Percentiles rank a stretch among this genome's conserved stretches.
Conservation (phyloP, 1,140 invertebrate species). For the Watersipora subatra region DNA sequence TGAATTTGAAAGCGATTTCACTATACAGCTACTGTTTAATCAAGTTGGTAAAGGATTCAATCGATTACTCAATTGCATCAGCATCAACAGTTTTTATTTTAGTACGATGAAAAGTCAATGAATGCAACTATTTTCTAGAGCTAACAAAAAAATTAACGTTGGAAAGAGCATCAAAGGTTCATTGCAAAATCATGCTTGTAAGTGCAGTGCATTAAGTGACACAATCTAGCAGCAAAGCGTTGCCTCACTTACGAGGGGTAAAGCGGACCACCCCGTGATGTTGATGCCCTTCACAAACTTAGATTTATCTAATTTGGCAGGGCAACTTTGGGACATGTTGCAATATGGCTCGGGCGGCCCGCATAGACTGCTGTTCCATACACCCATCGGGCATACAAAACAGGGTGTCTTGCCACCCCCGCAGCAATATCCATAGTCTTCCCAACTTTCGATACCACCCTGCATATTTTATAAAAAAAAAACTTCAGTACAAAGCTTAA, state of each 20-base stretch:
- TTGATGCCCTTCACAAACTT: slow-evolving; percentile 27
- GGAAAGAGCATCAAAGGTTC: too few relatives aligned
- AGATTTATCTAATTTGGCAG: slow-evolving; percentile 18
- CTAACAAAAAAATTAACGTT: too few relatives aligned
- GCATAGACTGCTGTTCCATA: slow-evolving; percentile 28
- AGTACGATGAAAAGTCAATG: too few relatives aligned
- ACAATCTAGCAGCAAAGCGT: too few relatives aligned
- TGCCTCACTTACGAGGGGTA: slow-evolving; percentile 18
- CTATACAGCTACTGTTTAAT: too few relatives aligned
- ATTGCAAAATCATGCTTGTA: too few relatives aligned
- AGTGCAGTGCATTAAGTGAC: too few relatives aligned
- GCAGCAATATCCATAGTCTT: slow-evolving; percentile 27
- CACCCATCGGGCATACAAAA: slow-evolving; percentile 21
- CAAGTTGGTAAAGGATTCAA: too few relatives aligned
- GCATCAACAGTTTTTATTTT: too few relatives aligned
- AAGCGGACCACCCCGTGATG: slow-evolving; percentile 24
- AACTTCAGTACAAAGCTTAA: not conserved
- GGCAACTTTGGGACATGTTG: slow-evolving; percentile 26
- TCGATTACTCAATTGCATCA: too few relatives aligned
- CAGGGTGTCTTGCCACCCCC: slow-evolving; percentile 22
- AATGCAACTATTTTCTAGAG: too few relatives aligned
- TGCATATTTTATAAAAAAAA: slow-evolving; percentile 6
- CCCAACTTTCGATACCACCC: slow-evolving; percentile 26
- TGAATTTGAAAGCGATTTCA: too few relatives aligned
- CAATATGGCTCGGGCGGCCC: slow-evolving; percentile 25